These are phyloP conservation scores for Contarinia nasturtii DNA, from an alignment of 1,140 invertebrate genomes.

Conservation along the genomic window DNA sequence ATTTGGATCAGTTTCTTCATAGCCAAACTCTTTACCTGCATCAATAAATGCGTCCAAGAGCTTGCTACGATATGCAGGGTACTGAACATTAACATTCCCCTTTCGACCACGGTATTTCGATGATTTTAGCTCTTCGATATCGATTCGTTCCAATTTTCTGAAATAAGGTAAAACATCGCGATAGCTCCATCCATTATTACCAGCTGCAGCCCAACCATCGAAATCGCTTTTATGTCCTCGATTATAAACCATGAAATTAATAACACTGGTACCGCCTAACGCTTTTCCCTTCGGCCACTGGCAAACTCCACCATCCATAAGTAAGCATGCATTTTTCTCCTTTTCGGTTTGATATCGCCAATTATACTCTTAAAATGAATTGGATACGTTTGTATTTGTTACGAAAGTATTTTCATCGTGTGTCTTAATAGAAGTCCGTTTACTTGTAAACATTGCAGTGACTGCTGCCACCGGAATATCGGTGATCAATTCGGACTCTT, in stretches of 20 bases:
- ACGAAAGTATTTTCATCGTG: too few relatives aligned
- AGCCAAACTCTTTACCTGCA: conserved; percentile 50
- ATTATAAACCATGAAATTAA: conserved; percentile 67
- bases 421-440: too few relatives aligned
- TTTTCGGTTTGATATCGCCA: conserved; percentile 61
- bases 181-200: conserved; percentile 77
- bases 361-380: conserved; percentile 32
- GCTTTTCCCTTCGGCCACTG: conserved; percentile 52
- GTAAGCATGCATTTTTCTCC: conserved; percentile 42
- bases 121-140: conserved; percentile 27
- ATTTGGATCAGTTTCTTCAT: conserved; percentile 42
- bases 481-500: too few relatives aligned
- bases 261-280: conserved; percentile 53
- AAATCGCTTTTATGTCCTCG: conserved; percentile 49
- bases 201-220: conserved; percentile 47
- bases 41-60: conserved; percentile 39
- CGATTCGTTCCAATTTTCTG: conserved; percentile 52
- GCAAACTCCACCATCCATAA: conserved; percentile 43
- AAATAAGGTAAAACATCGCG: conserved; percentile 66
- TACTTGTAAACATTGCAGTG: too few relatives aligned
- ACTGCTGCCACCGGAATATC: too few relatives aligned
- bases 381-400: too few relatives aligned
- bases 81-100: conserved; percentile 47
- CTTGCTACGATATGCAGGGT: conserved; percentile 36
- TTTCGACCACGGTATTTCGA: conserved; percentile 40